phyloP scores from a whole-genome alignment of 2,113 vertebrate species.

The Gavialis gangeticus region DNA sequence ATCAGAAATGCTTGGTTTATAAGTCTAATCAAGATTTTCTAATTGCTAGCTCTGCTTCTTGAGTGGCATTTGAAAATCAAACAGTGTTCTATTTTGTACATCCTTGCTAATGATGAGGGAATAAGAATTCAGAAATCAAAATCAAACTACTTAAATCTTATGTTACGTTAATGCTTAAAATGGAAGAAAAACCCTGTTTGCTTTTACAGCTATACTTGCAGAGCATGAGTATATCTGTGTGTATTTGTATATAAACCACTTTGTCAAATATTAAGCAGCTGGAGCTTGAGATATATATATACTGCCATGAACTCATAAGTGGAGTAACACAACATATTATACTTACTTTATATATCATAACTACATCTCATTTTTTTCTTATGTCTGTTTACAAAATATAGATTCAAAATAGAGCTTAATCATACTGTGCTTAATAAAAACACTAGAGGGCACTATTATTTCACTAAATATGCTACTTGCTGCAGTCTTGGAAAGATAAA shows the following conservation, averaged over 20 bases:
- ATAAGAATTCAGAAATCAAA: neutral
- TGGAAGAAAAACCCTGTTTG: neutral
- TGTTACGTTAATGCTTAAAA: neutral
- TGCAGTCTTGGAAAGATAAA: fast-evolving
- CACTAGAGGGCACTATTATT: conserved; percentile 80
- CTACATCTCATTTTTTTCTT: fast-evolving
- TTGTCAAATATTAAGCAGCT: neutral
- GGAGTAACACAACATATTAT: neutral
- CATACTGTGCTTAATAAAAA: neutral
- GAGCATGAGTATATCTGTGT: too few species aligned
- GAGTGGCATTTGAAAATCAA: neutral
- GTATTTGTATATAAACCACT: neutral
- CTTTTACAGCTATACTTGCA: neutral
- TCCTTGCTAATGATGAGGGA: neutral
- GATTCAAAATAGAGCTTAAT: neutral
- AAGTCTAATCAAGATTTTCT: neutral
- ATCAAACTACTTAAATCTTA: neutral
- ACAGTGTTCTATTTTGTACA: neutral
- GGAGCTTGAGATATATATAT: neutral
- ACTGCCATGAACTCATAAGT: neutral
- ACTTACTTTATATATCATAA: fast-evolving
- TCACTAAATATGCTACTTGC: conserved; percentile 12
- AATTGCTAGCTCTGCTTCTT: neutral
- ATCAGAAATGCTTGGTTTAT: neutral
- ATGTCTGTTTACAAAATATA: neutral